Evolutionary conservation across 1,140 invertebrate genomes (phyloP).

Genomic region (Drosophila lini): DNA sequence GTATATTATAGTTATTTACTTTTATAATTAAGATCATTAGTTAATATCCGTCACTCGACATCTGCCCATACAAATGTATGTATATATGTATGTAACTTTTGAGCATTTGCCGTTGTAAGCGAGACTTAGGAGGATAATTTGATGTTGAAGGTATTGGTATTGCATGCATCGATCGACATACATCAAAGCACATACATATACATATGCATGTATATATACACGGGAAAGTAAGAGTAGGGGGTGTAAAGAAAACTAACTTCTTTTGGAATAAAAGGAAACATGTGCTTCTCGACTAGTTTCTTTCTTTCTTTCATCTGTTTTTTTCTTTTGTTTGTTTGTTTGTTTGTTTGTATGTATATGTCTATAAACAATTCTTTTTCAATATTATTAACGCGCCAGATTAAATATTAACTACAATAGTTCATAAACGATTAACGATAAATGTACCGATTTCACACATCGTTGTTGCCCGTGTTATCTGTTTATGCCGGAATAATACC

Average conservation of each 20-base stretch:
- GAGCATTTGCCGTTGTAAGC: slow-evolving; percentile 29
- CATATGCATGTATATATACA: slow-evolving; percentile 31
- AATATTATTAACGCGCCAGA: slow-evolving; percentile 34
- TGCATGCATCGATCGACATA: slow-evolving; percentile 28
- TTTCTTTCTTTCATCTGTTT: not conserved
- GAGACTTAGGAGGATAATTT: slow-evolving; percentile 21
- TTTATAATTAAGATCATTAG: slow-evolving; percentile 33
- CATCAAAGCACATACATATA: slow-evolving; percentile 28
- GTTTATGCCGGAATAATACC: slow-evolving; percentile 48
- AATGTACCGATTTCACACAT: slow-evolving; percentile 41
- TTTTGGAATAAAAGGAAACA: slow-evolving; percentile 31
- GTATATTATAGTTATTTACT: slow-evolving; percentile 31
- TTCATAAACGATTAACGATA: slow-evolving; percentile 41
- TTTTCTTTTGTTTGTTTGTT: not conserved
- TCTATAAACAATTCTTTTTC: slow-evolving; percentile 19
- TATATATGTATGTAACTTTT: slow-evolving; percentile 32
- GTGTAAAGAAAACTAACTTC: slow-evolving; percentile 23
- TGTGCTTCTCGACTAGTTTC: slow-evolving; percentile 38
- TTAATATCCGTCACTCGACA: slow-evolving; percentile 29
- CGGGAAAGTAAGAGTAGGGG: slow-evolving; percentile 33
- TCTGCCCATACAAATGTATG: slow-evolving; percentile 22
- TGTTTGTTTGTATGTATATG: slow-evolving; percentile 11
- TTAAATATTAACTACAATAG: slow-evolving; percentile 45
- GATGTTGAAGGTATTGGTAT: slow-evolving; percentile 20
- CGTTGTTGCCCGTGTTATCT: slow-evolving; percentile 16